phyloP scores from a whole-genome alignment of 2,797 vertebrate species.

The Silurus aristotelis region DNA sequence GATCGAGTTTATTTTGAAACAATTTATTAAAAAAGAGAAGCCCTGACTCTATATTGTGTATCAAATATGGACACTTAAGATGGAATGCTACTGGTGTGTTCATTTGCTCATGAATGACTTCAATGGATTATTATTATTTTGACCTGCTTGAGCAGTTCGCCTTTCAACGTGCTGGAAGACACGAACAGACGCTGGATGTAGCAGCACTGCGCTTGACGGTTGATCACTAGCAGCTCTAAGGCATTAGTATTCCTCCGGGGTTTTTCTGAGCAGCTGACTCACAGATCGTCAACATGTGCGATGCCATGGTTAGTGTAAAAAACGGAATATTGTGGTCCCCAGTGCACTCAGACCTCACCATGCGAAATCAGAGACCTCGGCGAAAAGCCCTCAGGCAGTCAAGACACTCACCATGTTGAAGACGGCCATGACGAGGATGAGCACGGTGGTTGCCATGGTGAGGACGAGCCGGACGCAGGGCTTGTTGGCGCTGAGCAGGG shows the following conservation, averaged over 20 bases:
- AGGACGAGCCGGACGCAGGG: conserved; percentile 91
- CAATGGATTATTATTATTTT: neutral
- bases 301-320: conserved; percentile 25
- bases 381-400: conserved; percentile 28
- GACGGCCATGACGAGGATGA: conserved; percentile 91
- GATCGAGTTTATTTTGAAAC: neutral
- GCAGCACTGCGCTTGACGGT: neutral
- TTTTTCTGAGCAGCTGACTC: conserved; percentile 23
- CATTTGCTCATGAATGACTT: neutral
- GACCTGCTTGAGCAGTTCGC: neutral
- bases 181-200: neutral
- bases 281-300: conserved; percentile 9
- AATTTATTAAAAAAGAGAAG: no score
- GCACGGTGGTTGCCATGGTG: conserved; percentile 87
- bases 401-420: conserved; percentile 92
- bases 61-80: neutral
- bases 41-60: no score
- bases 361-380: neutral
- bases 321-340: conserved; percentile 15
- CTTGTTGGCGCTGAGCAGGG: conserved; percentile 88
- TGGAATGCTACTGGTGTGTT: neutral
- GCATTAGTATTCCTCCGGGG: conserved; percentile 26
- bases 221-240: neutral
- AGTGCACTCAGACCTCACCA: neutral
- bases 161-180: neutral